Evolutionary conservation across 2,797 vertebrate species (phyloP).

Genomic region (Gymnoscopelus braueri): DNA sequence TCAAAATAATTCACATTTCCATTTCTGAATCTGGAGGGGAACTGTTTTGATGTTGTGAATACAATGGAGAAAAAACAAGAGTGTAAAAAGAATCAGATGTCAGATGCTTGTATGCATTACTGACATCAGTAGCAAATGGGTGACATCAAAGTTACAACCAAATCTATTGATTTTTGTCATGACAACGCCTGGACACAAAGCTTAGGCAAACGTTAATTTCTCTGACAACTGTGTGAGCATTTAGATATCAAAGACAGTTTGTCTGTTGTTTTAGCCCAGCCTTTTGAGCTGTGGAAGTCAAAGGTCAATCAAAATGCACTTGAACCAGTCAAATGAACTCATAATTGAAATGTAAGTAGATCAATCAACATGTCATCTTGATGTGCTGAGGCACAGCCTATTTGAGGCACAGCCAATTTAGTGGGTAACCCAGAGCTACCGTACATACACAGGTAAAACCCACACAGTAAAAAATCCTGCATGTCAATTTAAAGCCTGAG

Average conservation of each 20-base stretch:
- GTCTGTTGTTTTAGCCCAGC: too few species aligned
- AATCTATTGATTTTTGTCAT: slow-evolving; percentile 8
- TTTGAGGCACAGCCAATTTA: too few species aligned
- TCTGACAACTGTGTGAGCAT: slow-evolving; percentile 16
- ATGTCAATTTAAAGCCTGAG: too few species aligned
- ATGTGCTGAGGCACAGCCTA: too few species aligned
- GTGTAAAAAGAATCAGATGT: slow-evolving; percentile 75
- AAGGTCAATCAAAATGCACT: too few species aligned
- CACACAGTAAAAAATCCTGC: too few species aligned
- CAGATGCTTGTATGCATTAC: slow-evolving; percentile 57
- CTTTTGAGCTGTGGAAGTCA: too few species aligned
- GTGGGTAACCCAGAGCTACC: too few species aligned
- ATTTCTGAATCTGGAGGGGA: slow-evolving; percentile 77
- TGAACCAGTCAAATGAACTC: too few species aligned
- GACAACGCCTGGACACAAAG: slow-evolving; percentile 4
- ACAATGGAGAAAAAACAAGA: slow-evolving; percentile 62
- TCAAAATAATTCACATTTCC: slow-evolving; percentile 85
- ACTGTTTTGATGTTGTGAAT: slow-evolving; percentile 78
- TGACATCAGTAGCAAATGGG: slow-evolving; percentile 80
- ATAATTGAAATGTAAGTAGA: too few species aligned
- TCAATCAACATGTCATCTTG: too few species aligned
- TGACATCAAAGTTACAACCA: slow-evolving; percentile 20
- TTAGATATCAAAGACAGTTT: slow-evolving; percentile 15
- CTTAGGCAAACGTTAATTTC: slow-evolving; percentile 2
- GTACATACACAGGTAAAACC: too few species aligned